Conservation (phyloP, 1,140 invertebrate species). For the Drosophila prosaltans region DNA sequence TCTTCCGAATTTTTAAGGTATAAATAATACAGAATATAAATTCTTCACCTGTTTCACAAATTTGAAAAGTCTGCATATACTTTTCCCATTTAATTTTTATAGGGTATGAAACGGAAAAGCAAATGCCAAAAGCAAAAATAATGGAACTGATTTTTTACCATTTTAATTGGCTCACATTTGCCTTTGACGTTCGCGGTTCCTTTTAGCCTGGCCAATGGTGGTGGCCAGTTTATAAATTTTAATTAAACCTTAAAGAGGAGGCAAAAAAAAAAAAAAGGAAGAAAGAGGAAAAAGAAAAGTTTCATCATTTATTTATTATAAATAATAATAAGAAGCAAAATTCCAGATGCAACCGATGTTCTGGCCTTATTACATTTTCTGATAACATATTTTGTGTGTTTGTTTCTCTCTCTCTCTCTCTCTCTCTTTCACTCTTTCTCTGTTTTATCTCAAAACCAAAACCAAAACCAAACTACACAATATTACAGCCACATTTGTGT, state of each 20-base stretch:
- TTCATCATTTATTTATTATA: conserved; percentile 38
- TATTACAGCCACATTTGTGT: conserved; percentile 28
- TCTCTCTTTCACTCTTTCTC: not conserved
- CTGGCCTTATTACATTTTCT: conserved; percentile 35
- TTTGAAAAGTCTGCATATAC: not conserved
- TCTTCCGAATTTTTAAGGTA: too few relatives aligned
- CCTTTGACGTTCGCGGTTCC: conserved; percentile 31
- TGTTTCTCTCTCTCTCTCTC: not conserved
- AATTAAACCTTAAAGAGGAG: conserved; percentile 55
- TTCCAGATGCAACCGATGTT: conserved; percentile 30
- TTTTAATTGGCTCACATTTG: conserved; percentile 54
- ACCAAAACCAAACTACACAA: conserved; percentile 15
- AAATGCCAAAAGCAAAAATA: conserved; percentile 10
- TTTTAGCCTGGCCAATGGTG: conserved; percentile 15
- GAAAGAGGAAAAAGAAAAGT: conserved; percentile 30
- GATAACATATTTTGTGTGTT: conserved; percentile 24
- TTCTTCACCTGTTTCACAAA: too few relatives aligned
- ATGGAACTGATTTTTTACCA: conserved; percentile 28
- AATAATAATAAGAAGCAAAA: conserved; percentile 24
- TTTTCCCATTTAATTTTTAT: not conserved
- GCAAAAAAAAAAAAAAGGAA: conserved; percentile 23
- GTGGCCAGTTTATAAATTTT: conserved; percentile 38
- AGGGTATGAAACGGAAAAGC: conserved; percentile 4
- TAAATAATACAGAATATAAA: too few relatives aligned
- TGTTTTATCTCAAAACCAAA: not conserved